Evolutionary conservation across 1,140 invertebrate species (phyloP), one percentile per base, ranked within the genome.

Genomic region (Heliconius eleuchia): DNA sequence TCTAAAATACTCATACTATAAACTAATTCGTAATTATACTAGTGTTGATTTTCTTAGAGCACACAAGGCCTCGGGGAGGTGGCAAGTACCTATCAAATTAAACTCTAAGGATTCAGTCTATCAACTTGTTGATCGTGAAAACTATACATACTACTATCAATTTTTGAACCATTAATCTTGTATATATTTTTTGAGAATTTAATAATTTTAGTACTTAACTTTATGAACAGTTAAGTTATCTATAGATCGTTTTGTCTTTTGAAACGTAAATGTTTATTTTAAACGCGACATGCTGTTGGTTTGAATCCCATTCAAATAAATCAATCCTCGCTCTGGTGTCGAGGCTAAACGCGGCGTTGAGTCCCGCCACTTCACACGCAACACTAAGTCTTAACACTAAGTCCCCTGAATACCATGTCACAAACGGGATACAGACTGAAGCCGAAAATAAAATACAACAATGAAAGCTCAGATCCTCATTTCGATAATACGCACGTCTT

Each of bases 1-100:
- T 80, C 79, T 87, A 79, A 89, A 90, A 90, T 91, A 88, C 85
- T 88, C 81, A 85, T 70, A 83, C 87, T 87, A 90, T 92, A 92
- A 91, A 93, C 87, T 88, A 92, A 89, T 91, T 85, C 86, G 81
- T 88, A 93, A 91, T 93, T 93, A 90, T 81, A 87, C 77, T 91
- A 92, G 88, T 91, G 89, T 91, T 92, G 88, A 91, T 91, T 89
- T 87, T 85, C 85, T 86, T 88, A 89, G 88, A 88, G 85, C 34
- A 60, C 39, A 87, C 83, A 66, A 27, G 60, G 80, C 87, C 84
- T 86, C 60, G 50, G 89, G 89, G 89, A 87, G 74, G 74, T 80
- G 81, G 81, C 85, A 91, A 92, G 89, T 91, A 88, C 86, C 86
- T 90, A 92, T 89, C 88, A 90, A 90, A 91, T 90, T 89, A 88